Conservation (phyloP, 2,888 invertebrate genomes). For the Tinea semifulvella region DNA sequence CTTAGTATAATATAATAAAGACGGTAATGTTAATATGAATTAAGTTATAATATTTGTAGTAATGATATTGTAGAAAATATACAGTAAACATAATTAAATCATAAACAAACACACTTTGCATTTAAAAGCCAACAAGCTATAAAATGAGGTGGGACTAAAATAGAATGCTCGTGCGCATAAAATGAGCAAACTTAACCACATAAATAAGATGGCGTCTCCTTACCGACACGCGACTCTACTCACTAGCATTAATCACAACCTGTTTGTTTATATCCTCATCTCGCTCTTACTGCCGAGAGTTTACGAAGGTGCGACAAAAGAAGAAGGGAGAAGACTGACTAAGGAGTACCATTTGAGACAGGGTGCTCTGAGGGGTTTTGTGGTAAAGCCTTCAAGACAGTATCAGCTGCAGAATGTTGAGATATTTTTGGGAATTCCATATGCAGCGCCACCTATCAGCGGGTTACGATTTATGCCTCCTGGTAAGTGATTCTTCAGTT, state of each 20-base stretch:
- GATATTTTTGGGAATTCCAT: constrained; percentile 82
- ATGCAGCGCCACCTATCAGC: constrained; percentile 81
- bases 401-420: constrained; percentile 73
- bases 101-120: constrained; percentile 4
- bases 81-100: no score
- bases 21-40: no score
- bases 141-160: constrained; percentile 31
- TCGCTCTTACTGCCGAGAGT: constrained; percentile 52
- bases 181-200: constrained; percentile 28
- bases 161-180: constrained; percentile 14
- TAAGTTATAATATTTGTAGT: no score
- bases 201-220: constrained; percentile 54
- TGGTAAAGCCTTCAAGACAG: constrained; percentile 70
- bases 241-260: constrained; percentile 48
- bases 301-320: constrained; percentile 44
- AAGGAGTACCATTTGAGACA: constrained; percentile 72
- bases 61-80: no score
- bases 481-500: constrained; percentile 51
- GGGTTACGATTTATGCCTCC: constrained; percentile 86
- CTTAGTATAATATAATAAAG: no score
- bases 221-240: constrained; percentile 47
- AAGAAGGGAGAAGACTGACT: constrained; percentile 56
- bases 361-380: constrained; percentile 73
- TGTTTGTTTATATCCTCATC: constrained; percentile 61
- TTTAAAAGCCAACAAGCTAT: constrained; percentile 23